Evolutionary conservation across 2,113 vertebrate species (phyloP), one percentile per base, ranked within the genome.

Genomic region (Atherinomorus stipes): DNA sequence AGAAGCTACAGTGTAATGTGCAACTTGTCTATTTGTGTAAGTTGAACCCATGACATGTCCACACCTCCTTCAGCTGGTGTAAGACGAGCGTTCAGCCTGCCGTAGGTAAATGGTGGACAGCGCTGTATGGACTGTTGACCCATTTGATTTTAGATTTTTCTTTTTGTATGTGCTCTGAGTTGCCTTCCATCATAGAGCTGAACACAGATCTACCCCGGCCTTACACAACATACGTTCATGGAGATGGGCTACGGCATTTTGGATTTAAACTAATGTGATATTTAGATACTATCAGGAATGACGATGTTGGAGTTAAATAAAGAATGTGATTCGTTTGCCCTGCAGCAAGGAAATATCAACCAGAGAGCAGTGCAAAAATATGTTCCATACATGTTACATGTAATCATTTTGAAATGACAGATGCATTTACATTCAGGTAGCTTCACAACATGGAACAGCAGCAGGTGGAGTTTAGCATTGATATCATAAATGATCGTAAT

Each of bases 101-200:
- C 59, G 58, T 50, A 69, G 70, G 71, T 72, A 26, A 66, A 76
- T 45, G 44, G 63, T 59, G 66, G n/a, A 15, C 76, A 81, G 67
- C 78, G 3, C 61, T 78, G 79, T 75, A 75, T 75, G 58, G 67
- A 78, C 57, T 64, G 70, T 77, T 47, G 34, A 54, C 52, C 59
- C 13, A 21, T 79, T 72, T 72, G 4, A 42, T 42, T 19, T 47
- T 8, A n/a, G 18, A n/a, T 34, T 28, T 28, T 18, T 18, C 4
- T 69, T 53, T 67, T 68, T 44, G 31, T 8, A 1, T 34, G 59
- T 4, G 6, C 10, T 59, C 40, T 4, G 26, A 42, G 66, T 74
- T 10, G 15, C 19, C 70, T 73, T 66, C 40, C 25, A 25, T 47
- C 38, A 70, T 54, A 62, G 37, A 83, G 66, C 71, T 54, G 31